A percentile compares a stretch with the other conserved stretches of the same genome.
Conservation (phyloP, 2,888 invertebrate species). For the Blomia tropicalis region DNA sequence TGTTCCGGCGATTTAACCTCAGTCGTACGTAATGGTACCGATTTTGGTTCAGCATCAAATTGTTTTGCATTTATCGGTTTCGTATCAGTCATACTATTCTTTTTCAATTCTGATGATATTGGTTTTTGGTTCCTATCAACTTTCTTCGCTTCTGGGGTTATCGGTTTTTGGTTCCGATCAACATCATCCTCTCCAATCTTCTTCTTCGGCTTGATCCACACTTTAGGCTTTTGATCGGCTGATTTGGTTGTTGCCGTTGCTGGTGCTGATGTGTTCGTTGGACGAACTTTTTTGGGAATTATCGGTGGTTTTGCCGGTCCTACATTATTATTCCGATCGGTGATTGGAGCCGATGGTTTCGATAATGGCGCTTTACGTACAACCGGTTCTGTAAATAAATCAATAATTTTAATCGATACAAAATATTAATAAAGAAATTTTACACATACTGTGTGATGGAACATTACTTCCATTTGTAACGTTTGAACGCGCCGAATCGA, state of each 20-base stretch:
- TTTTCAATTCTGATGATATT: background rate
- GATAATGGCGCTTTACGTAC: background rate
- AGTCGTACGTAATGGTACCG: constrained; percentile 36
- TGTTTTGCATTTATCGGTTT: background rate
- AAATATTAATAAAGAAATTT: too few relatives aligned
- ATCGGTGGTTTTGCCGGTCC: constrained; percentile 7
- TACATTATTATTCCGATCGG: background rate
- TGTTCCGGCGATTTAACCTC: constrained; percentile 82
- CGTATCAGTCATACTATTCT: background rate
- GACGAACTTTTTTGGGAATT: background rate
- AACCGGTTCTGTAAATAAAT: constrained; percentile 2
- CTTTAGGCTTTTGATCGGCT: background rate
- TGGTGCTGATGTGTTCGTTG: background rate
- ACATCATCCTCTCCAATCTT: background rate
- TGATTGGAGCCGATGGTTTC: background rate
- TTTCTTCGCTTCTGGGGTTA: background rate
- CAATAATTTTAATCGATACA: background rate
- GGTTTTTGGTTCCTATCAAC: background rate
- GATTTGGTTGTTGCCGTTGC: background rate
- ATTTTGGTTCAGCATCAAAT: constrained; percentile 9
- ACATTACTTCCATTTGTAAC: too few relatives aligned
- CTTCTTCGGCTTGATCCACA: constrained; percentile 12
- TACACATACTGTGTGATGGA: too few relatives aligned
- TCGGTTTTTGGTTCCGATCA: background rate
- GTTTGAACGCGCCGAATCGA: background rate